phyloP scores from a whole-genome alignment of 2,797 vertebrate species.

The Amblyopsis hoosieri region DNA sequence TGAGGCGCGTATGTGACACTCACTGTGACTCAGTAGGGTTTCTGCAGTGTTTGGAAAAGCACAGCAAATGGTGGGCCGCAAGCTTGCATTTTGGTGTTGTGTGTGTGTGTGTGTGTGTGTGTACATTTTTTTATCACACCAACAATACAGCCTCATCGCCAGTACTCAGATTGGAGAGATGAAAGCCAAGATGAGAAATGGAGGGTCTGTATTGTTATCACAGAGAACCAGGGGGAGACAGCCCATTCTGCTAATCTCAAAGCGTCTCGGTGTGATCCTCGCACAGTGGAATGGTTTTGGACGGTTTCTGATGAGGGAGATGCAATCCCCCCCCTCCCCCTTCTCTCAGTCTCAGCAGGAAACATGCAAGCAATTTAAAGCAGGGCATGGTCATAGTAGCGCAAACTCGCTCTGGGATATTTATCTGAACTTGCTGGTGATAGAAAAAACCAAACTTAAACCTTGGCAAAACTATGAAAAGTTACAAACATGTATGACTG shows the following conservation, averaged over 20 bases:
- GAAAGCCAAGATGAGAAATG: conserved; percentile 41
- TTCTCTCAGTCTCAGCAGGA: background rate
- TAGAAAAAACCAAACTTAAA: background rate
- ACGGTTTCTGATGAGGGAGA: no score
- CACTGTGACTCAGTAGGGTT: background rate
- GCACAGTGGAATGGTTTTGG: no score
- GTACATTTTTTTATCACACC: conserved; percentile 38
- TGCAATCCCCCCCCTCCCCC: background rate
- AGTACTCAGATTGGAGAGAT: conserved; percentile 30
- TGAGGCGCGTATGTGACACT: background rate
- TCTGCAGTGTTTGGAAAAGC: background rate
- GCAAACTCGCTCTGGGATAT: conserved; percentile 10
- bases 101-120: conserved; percentile 3
- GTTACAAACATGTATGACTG: conserved; percentile 8
- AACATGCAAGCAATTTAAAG: conserved; percentile 38
- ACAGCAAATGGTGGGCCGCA: no score
- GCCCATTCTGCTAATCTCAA: no score
- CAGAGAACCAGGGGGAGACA: no score
- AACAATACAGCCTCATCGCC: conserved; percentile 12
- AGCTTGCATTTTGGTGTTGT: background rate
- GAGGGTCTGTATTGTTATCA: conserved; percentile 23
- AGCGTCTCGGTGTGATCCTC: conserved; percentile 24
- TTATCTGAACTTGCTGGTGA: conserved; percentile 12
- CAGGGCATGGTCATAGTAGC: background rate
- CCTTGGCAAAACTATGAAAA: background rate